Base-by-base conservation (phyloP, 2,113 vertebrate species). In the Ancistrus triradiatus region DNA sequence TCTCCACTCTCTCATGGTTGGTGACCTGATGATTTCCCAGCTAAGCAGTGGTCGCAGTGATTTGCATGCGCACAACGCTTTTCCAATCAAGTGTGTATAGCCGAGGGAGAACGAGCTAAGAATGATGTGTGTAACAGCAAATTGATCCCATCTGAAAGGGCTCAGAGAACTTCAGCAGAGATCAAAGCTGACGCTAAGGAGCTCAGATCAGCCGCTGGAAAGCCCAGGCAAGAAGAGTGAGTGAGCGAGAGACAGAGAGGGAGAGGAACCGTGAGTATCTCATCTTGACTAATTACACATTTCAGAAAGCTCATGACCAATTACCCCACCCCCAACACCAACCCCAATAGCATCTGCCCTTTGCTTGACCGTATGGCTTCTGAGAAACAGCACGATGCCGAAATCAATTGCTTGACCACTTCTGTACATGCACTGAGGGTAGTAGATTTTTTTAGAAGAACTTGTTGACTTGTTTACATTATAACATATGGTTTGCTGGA, bases 241-340 rank as follows among this genome's bases (percentile, higher is more conserved):
- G 75, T 33, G 42, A 40, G 60, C 61, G 22, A 70, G 40, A 59
- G 47, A 50, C 47, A 28, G 58, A 55, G 28, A 62, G 51, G 28
- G 65, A 59, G 74, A 74, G 77, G 78, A 80, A 72, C 68, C 40
- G 74, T 82, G 81, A 80, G 83, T 81, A 80, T 80, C 83, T 82
- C 78, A 81, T 88, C 83, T 80, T 31, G 64, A 85, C 80, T 86
- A 87, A 88, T 87, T 88, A 88, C 84, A 86, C 82, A 86, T 86
- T 86, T 86, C 80, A 86, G 83, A 84, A 83, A 84, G 78, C 79
- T 85, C 77, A 67, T 81, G 84, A 82, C 81, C 85, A 87, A 86
- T 87, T 86, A 86, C 84, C 81, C 81, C 77, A 77, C 59, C 81
- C 80, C 38, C 35, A 2, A 7, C 35, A 7, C 7, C 35, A 37